Evolutionary conservation across 1,140 invertebrate species (phyloP).

Genomic region (Lepidurus arcticus): DNA sequence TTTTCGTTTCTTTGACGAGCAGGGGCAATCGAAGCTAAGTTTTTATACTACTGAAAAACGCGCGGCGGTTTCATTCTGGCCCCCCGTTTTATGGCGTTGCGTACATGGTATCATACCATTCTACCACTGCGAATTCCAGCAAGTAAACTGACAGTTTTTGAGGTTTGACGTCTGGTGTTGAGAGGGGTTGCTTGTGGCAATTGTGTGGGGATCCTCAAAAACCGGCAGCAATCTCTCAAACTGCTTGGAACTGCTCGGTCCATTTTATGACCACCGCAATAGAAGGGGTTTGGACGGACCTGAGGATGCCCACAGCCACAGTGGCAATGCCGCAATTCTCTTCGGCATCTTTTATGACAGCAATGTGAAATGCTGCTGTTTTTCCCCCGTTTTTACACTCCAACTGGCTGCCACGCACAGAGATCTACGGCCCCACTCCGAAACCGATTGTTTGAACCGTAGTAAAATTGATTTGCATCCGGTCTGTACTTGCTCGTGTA

Average conservation of each 20-base stretch:
- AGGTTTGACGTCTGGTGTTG: not conserved
- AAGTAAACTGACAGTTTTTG: not conserved
- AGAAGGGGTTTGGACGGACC: not conserved
- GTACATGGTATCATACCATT: not conserved
- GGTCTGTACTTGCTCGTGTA: not conserved
- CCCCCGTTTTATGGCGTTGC: not conserved
- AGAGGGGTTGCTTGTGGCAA: not conserved
- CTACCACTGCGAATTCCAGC: not conserved
- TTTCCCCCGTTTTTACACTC: not conserved
- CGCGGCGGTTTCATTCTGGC: not conserved
- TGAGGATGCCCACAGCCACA: not conserved
- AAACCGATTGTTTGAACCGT: not conserved
- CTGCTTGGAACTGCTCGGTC: constrained; percentile 1
- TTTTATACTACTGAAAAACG: constrained; percentile 3
- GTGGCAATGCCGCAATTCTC: constrained; percentile 15
- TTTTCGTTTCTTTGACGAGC: not conserved
- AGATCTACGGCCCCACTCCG: not conserved
- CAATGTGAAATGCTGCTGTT: constrained; percentile 15
- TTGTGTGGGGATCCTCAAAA: constrained; percentile 1
- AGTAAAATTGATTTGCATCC: not conserved
- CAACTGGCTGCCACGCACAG: not conserved
- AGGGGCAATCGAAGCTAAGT: not conserved
- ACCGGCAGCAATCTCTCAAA: constrained; percentile 14
- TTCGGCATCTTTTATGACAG: constrained; percentile 19
- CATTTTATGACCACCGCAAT: constrained; percentile 2